Evolutionary conservation across 2,113 vertebrate species (phyloP), one percentile per base, ranked within the genome.

Genomic region (Aphyosemion australe): DNA sequence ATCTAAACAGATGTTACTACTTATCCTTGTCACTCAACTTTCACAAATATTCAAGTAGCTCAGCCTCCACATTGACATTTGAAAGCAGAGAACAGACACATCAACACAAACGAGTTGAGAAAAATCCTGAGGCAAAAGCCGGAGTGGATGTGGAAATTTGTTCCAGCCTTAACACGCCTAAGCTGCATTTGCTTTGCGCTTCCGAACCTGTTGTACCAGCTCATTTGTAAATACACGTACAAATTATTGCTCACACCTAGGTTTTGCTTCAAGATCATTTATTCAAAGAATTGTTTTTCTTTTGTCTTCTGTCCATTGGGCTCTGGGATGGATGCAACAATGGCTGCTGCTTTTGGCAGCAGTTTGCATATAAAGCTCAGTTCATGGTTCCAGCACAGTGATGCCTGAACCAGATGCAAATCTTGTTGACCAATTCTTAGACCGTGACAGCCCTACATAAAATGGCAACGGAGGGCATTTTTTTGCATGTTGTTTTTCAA

Each of bases 41-140:
- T 39, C 34, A 20, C 19, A 15, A 45, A 62, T 56, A 41, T 64
- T 46, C 20, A 48, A 47, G 61, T 20, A 21, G 47, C 46, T 42
- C 31, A 42, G 58, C 16, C 41, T 60, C 56, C 1, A 45, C 26
- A 61, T 65, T 2, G 11, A 51, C 55, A 26, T 45, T 69, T 60
- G 54, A 78, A 50, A 56, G 61, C 15, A 13, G 55, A n/a, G 57
- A 73, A 48, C 26, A 52, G 66, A 74, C 7, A 0, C 45, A 11
- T 72, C 52, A 72, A 54, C 41, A 18, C 54, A 47, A 46, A 46
- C 2, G 5, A 14, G 34, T 51, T 80, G 75, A 51, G 66, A 54
- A 79, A 80, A 78, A 69, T 62, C 46, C 46, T 1, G n/a, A 48
- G 46, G 46, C 46, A 1, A 48, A n/a, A 19, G 6, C 1, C 46